Conservation (phyloP, 2,113 vertebrate species). For the Ivindomyrus marchei region DNA sequence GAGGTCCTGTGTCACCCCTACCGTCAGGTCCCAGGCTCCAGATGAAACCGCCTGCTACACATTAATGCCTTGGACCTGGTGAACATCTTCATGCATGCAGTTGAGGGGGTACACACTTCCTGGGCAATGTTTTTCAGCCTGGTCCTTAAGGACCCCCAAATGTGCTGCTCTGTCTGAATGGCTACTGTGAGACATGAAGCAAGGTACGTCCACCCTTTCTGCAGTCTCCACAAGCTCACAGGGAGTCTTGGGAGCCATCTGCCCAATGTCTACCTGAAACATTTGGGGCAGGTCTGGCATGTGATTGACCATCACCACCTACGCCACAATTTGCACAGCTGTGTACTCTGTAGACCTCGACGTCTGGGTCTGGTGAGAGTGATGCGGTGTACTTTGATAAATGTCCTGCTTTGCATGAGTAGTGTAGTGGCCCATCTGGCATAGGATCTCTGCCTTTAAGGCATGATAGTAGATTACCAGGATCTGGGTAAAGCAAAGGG, state of each 20-base stretch:
- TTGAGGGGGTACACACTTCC: neutral
- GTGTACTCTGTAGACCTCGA: neutral
- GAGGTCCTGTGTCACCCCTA: neutral
- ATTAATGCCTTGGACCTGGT: neutral
- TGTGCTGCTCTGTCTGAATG: neutral
- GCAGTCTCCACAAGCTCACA: neutral
- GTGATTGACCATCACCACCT: neutral
- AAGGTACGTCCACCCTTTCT: neutral
- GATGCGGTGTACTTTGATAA: neutral
- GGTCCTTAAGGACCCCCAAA: neutral
- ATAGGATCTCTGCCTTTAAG: neutral
- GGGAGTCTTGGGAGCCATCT: neutral
- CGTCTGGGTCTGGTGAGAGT: neutral
- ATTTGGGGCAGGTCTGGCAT: neutral
- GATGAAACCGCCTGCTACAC: neutral
- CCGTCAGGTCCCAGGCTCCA: neutral
- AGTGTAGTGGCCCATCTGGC: neutral
- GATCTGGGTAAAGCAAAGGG: neutral
- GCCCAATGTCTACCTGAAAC: neutral
- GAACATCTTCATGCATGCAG: neutral
- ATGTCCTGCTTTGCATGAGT: neutral
- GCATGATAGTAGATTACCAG: neutral
- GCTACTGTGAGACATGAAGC: neutral
- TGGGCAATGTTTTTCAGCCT: neutral
- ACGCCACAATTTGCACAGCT: neutral